Evolutionary conservation across 2,888 invertebrate species (phyloP).

Genomic region (Lasioglossum zephyrum): DNA sequence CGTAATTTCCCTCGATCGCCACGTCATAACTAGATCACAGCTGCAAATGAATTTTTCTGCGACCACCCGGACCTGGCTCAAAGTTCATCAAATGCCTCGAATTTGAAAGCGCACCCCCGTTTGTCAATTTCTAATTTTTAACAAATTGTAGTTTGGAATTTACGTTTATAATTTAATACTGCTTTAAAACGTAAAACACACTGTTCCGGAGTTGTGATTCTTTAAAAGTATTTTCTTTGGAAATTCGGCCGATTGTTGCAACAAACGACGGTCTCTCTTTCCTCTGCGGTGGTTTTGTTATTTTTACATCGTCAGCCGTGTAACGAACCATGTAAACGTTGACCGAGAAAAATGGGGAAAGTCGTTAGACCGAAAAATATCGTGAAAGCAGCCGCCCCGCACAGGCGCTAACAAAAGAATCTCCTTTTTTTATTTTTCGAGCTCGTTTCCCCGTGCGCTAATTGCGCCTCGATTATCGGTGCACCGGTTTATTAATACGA

Average conservation of each 20-base stretch:
- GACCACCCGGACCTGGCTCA: neutral
- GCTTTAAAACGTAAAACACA: neutral
- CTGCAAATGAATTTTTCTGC: neutral
- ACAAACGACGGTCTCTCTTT: neutral
- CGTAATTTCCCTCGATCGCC: neutral
- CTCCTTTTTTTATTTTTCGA: neutral
- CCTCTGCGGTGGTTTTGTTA: slow-evolving; percentile 6
- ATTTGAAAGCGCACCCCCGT: neutral
- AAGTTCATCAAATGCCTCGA: neutral
- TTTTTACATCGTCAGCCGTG: slow-evolving; percentile 44
- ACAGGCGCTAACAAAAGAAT: slow-evolving; percentile 16
- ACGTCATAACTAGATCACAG: neutral
- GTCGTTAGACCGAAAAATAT: slow-evolving; percentile 53
- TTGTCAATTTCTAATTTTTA: no score
- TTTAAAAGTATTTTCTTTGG: neutral
- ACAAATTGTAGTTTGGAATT: no score
- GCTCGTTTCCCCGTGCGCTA: slow-evolving; percentile 8
- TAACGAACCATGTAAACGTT: slow-evolving; percentile 49
- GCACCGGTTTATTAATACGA: slow-evolving; percentile 43
- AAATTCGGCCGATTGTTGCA: neutral
- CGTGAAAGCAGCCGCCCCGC: slow-evolving; percentile 26
- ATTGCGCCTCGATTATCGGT: slow-evolving; percentile 38
- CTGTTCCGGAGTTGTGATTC: neutral
- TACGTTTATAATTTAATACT: neutral
- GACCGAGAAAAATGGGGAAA: slow-evolving; percentile 47